These are phyloP conservation scores for Phrynocephalus forsythii DNA, from an alignment of 2,797 vertebrate species.

Conservation along the genomic window DNA sequence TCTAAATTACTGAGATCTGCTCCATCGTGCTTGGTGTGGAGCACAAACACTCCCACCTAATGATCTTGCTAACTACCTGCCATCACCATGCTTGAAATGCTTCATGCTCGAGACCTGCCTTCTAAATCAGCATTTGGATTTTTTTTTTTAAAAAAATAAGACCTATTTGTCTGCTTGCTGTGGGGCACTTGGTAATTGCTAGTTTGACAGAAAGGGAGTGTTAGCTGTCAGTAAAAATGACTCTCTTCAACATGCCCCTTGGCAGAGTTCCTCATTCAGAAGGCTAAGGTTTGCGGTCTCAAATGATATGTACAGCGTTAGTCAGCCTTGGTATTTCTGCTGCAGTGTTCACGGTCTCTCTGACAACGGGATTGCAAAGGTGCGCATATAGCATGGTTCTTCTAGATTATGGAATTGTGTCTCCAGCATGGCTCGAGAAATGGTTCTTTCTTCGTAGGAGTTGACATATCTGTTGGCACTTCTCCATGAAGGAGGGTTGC, in stretches of 20 bases:
- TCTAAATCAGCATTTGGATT: accelerated
- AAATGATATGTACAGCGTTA: neutral
- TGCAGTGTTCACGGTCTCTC: neutral
- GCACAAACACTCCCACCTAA: neutral
- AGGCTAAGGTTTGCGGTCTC: neutral
- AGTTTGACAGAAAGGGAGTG: neutral
- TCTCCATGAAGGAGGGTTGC: too few relatives aligned
- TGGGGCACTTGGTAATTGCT: neutral
- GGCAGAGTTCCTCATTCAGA: neutral
- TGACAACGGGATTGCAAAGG: accelerated
- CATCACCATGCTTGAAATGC: neutral
- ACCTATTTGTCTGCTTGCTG: neutral
- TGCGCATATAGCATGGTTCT: neutral
- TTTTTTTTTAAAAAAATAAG: conserved; percentile 17
- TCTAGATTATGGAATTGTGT: neutral
- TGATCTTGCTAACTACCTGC: neutral
- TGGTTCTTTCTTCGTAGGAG: neutral
- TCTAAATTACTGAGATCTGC: neutral
- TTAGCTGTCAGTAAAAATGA: conserved; percentile 28
- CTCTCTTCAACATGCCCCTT: conserved; percentile 16
- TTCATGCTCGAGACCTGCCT: neutral
- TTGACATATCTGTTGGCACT: neutral
- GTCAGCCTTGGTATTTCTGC: accelerated
- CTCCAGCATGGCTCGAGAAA: neutral
- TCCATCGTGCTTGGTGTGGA: neutral